phyloP scores from a whole-genome alignment of 2,888 invertebrate species.

The Deroplatys truncata region DNA sequence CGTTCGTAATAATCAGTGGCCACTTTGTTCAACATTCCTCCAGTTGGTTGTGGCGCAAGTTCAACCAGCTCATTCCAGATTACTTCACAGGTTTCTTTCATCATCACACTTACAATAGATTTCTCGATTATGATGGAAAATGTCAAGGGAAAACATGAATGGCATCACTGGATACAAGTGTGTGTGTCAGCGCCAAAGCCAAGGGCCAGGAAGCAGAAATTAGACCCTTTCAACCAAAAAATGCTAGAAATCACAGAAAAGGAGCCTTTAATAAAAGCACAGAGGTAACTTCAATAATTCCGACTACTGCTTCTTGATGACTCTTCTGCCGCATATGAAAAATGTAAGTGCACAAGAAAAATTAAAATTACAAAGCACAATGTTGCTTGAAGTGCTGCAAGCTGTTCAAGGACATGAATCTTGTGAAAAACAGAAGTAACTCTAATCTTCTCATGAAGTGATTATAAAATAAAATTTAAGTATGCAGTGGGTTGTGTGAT shows the following conservation, averaged over 20 bases:
- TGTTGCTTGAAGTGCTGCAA: not conserved
- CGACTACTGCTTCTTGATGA: not conserved
- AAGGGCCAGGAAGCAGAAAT: not conserved
- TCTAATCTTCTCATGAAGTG: too few relatives aligned
- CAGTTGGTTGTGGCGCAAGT: not conserved
- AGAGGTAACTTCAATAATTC: not conserved
- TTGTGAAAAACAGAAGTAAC: not conserved
- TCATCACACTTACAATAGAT: not conserved
- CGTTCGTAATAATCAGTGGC: not conserved
- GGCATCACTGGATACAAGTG: too few relatives aligned
- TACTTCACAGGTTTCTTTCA: not conserved
- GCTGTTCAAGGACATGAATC: not conserved
- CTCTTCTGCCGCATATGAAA: too few relatives aligned
- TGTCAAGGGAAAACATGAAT: too few relatives aligned
- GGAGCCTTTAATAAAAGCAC: not conserved
- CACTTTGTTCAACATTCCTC: not conserved
- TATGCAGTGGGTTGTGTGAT: too few relatives aligned
- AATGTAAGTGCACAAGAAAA: not conserved
- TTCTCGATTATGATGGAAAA: not conserved
- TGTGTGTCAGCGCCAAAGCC: not conserved
- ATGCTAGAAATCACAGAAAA: not conserved
- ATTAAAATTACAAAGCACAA: not conserved
- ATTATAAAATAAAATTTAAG: too few relatives aligned
- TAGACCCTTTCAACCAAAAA: not conserved
- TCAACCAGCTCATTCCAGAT: not conserved